A percentile compares a stretch with the other conserved stretches of the same genome.
Evolutionary conservation across 1,140 invertebrate genomes (phyloP).

Genomic region (Protaetia brevitarsis): DNA sequence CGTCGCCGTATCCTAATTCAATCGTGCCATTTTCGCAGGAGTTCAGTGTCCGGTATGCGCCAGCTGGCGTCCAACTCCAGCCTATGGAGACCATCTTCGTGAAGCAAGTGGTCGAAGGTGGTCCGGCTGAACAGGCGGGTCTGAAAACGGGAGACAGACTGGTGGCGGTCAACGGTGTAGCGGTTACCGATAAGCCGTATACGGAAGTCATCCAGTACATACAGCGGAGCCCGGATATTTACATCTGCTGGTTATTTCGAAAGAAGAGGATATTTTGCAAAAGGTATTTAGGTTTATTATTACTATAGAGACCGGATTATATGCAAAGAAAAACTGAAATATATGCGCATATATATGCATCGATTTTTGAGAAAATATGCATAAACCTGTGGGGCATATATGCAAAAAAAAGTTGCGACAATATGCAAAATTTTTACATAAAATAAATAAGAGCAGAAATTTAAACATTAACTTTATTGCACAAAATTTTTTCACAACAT

Average conservation of each 20-base stretch:
- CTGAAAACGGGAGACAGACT: conserved; percentile 83
- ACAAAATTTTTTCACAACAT: too few relatives aligned
- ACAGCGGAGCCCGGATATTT: conserved; percentile 74
- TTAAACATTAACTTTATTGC: too few relatives aligned
- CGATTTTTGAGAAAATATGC: too few relatives aligned
- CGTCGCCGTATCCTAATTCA: neutral
- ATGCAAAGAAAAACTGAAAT: too few relatives aligned
- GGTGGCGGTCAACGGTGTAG: conserved; percentile 83
- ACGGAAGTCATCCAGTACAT: conserved; percentile 85
- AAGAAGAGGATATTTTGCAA: conserved; percentile 90
- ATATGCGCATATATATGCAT: too few relatives aligned
- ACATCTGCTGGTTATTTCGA: conserved; percentile 83
- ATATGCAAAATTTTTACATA: too few relatives aligned
- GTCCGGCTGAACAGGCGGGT: conserved; percentile 80
- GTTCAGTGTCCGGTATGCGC: conserved; percentile 57
- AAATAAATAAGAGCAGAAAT: too few relatives aligned
- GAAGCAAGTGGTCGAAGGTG: conserved; percentile 78
- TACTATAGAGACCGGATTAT: too few relatives aligned
- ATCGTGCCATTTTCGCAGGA: neutral
- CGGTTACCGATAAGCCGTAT: conserved; percentile 74
- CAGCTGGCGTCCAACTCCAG: conserved; percentile 63
- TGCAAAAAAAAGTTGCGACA: too few relatives aligned
- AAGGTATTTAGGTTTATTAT: too few relatives aligned
- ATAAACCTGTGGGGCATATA: too few relatives aligned
- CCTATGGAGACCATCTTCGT: conserved; percentile 97